Base-by-base conservation (phyloP, 2,113 vertebrate species). In the Hipposideros armiger region DNA sequence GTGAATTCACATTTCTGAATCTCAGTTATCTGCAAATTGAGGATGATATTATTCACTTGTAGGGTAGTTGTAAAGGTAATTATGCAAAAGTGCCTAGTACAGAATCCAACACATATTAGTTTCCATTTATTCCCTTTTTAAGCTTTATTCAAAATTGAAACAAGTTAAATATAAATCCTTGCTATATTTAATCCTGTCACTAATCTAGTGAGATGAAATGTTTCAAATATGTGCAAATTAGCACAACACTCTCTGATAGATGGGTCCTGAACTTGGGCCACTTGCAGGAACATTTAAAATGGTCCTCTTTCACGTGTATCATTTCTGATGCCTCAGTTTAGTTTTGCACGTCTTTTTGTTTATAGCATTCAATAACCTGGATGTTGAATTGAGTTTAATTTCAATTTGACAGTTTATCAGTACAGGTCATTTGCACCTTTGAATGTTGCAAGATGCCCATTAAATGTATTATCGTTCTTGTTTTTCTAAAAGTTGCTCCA, bases 91-190 rank as follows among this genome's bases (percentile, higher is more conserved):
- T 64, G 13, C 4, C 24, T 42, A 47, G 16, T 60, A 58, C 0
- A 72, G 45, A 91, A 72, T 82, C 22, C 7, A 60, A 72, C 2
- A 58, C 19, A 11, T 36, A 58, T 52, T 83, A 30, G 8, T 74
- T 83, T 28, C 11, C 20, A 36, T 73, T 67, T 94, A 26, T 56
- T 85, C 7, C 24, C 15, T 74, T 62, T 84, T 47, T 58, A 19
- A 95, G 2, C 22, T 60, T 93, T 66, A 77, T 88, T 69, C 40
- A 91, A 74, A 85, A 52, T 66, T 36, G 28, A 93, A 88, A 70
- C 6, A 91, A 22, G 6, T 87, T 32, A 67, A 62, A 54, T 32
- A 81, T 42, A 81, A 96, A 84, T 58, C 85, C 28, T 82, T 67
- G 4, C 7, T 42, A 10, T 73, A 54, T 90, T 91, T 82, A 78